These are phyloP conservation scores for Ptychochromis oligacanthus DNA, from an alignment of 2,113 vertebrate species.

Conservation along the genomic window DNA sequence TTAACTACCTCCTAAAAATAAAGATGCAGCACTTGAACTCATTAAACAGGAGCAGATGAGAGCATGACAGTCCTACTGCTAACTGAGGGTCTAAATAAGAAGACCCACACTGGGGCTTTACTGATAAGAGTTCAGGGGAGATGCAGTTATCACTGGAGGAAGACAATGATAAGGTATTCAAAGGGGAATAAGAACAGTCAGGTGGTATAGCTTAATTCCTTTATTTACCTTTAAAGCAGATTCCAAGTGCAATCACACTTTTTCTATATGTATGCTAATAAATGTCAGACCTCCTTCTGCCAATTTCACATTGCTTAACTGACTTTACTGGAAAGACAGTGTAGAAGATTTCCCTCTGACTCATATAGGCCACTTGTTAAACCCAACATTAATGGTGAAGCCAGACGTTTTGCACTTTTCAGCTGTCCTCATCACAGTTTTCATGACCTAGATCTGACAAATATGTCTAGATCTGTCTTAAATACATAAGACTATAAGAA, in stretches of 20 bases:
- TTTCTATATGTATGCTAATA: not conserved
- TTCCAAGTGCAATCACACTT: not conserved
- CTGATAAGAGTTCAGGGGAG: not conserved
- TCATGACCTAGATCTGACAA: not conserved
- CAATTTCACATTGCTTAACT: not conserved
- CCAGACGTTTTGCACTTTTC: not conserved
- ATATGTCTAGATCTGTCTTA: not conserved
- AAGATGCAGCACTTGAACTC: not conserved
- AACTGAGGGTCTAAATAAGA: not conserved
- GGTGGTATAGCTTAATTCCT: not conserved
- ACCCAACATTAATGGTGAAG: not conserved
- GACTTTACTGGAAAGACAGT: constrained; percentile 2
- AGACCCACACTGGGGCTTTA: not conserved
- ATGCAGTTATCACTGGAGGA: not conserved
- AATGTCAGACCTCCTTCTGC: not conserved
- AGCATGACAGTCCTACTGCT: not conserved
- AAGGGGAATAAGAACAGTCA: not conserved
- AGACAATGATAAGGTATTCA: not conserved
- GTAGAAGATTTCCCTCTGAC: constrained; percentile 37
- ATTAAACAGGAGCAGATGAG: not conserved
- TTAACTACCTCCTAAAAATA: not conserved
- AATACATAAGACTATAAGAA: not conserved
- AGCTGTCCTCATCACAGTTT: not conserved
- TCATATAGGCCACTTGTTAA: constrained; percentile 48
- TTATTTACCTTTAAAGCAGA: not conserved